phyloP scores from a whole-genome alignment of 2,888 invertebrate species.

The Scaptodrosophila latifasciaeformis region DNA sequence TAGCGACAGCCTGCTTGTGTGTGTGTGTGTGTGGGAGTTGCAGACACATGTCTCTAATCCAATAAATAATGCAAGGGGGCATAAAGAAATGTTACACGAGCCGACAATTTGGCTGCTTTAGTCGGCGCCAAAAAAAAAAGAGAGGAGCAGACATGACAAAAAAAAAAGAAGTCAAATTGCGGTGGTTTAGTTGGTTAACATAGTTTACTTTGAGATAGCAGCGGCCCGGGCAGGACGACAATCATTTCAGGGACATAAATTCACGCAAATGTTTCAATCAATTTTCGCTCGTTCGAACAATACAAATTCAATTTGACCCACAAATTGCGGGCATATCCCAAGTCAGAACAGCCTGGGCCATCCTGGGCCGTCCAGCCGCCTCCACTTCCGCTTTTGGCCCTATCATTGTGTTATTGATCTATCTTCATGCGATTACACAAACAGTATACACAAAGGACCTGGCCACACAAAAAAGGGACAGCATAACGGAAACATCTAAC shows the following conservation, averaged over 20 bases:
- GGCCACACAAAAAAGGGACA: conserved; percentile 49
- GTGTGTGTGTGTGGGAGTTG: background rate
- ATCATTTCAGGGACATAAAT: conserved; percentile 56
- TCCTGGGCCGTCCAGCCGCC: background rate
- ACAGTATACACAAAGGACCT: conserved; percentile 50
- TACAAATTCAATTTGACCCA: conserved; percentile 67
- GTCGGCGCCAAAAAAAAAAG: too few relatives aligned
- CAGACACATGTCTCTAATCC: conserved; percentile 39
- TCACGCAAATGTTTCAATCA: conserved; percentile 66
- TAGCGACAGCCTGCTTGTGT: background rate
- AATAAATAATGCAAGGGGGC: conserved; percentile 59
- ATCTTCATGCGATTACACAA: conserved; percentile 63
- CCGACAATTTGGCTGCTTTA: background rate
- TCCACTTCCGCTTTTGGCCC: conserved; percentile 20
- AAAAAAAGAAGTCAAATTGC: too few relatives aligned
- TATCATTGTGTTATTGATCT: conserved; percentile 58
- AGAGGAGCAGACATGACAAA: too few relatives aligned
- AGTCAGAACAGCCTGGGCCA: conserved; percentile 24
- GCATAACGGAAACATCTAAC: conserved; percentile 61
- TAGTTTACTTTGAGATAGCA: background rate
- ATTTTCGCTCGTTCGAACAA: conserved; percentile 57
- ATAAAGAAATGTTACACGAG: conserved; percentile 11
- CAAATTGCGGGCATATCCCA: conserved; percentile 55
- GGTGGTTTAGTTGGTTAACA: too few relatives aligned
- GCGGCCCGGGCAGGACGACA: background rate